These are phyloP conservation scores for Standfussiana lucernea DNA, from an alignment of 2,888 invertebrate species.

Conservation along the genomic window DNA sequence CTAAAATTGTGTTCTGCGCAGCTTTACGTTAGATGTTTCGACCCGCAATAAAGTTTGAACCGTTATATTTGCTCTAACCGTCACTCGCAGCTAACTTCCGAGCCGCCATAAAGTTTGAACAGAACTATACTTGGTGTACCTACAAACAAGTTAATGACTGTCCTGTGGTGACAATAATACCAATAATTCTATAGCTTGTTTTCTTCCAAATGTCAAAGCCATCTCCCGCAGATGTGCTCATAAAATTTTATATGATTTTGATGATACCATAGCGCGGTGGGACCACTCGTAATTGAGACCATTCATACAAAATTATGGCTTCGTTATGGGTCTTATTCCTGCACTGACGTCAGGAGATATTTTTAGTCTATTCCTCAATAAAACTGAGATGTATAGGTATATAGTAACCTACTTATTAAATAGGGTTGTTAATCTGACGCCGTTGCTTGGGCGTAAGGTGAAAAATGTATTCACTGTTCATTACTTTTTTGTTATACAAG, in stretches of 20 bases:
- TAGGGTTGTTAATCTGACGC: neutral
- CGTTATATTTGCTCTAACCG: no score
- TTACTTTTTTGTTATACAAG: no score
- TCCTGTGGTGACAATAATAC: neutral
- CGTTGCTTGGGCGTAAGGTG: no score
- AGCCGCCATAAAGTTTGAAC: no score
- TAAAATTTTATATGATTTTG: conserved; percentile 55
- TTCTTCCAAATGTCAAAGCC: conserved; percentile 32
- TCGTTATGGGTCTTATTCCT: conserved; percentile 35
- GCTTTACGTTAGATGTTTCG: no score
- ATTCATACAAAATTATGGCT: conserved; percentile 51
- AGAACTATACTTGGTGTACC: neutral
- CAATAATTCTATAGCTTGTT: conserved; percentile 14
- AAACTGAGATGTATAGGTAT: neutral
- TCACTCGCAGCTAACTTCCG: no score
- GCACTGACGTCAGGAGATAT: conserved; percentile 26
- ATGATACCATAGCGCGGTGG: conserved; percentile 45
- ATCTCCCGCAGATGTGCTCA: conserved; percentile 33
- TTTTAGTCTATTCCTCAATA: conserved; percentile 3
- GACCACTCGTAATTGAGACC: conserved; percentile 43
- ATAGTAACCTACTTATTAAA: neutral
- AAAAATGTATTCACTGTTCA: no score
- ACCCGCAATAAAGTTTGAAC: no score
- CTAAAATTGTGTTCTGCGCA: no score
- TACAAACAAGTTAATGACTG: neutral